A percentile compares a stretch with the other conserved stretches of the same genome.
Evolutionary conservation across 2,797 vertebrate species (phyloP).

Genomic region (Macropodus opercularis): DNA sequence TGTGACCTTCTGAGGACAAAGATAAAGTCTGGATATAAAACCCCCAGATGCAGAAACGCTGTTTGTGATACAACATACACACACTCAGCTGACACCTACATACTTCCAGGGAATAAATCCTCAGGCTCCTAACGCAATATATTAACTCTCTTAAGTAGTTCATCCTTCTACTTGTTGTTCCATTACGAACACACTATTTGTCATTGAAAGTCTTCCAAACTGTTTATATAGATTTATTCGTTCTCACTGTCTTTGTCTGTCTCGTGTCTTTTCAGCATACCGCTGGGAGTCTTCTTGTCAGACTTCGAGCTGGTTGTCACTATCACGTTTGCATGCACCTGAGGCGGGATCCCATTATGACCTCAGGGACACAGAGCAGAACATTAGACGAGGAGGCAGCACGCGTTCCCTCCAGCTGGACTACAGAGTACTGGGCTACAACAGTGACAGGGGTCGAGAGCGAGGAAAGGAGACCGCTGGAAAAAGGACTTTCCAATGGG

Average conservation of each 20-base stretch:
- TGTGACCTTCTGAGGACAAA: neutral
- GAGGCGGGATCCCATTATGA: conserved; percentile 60
- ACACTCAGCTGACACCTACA: conserved; percentile 17
- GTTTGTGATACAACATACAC: conserved; percentile 23
- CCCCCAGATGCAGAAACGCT: conserved; percentile 12
- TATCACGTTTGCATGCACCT: conserved; percentile 60
- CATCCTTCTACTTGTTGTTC: conserved; percentile 3
- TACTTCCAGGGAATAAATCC: conserved; percentile 34
- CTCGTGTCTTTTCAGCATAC: conserved; percentile 54
- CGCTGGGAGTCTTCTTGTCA: conserved; percentile 67
- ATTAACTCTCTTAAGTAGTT: conserved; percentile 24
- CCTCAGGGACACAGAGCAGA: conserved; percentile 60
- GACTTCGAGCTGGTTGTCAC: conserved; percentile 71
- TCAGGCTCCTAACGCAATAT: conserved; percentile 25
- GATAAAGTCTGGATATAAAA: neutral
- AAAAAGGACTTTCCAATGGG: conserved; percentile 72
- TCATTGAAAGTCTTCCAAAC: conserved; percentile 18
- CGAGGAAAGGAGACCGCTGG: conserved; percentile 26
- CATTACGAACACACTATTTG: conserved; percentile 8
- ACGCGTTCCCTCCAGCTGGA: conserved; percentile 76
- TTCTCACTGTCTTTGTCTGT: neutral
- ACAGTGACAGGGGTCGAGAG: conserved; percentile 36
- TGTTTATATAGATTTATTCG: neutral
- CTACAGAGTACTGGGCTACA: conserved; percentile 47
- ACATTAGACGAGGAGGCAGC: conserved; percentile 73